A percentile compares a stretch with the other conserved stretches of the same genome.
phyloP scores from a whole-genome alignment of 1,140 invertebrate genomes.

The Macrosteles quadrilineatus region DNA sequence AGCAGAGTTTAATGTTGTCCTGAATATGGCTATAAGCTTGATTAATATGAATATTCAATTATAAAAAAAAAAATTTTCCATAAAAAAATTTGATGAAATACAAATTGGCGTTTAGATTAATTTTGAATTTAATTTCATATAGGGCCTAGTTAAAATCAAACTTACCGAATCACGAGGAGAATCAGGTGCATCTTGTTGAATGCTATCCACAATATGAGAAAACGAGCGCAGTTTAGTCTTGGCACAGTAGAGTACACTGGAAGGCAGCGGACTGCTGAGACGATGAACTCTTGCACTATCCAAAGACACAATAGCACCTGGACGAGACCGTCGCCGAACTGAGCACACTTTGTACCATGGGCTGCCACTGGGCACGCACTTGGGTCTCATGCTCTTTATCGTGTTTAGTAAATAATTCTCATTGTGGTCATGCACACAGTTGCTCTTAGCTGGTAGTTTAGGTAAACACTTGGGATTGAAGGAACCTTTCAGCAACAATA shows the following conservation, averaged over 20 bases:
- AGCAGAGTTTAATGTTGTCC: too few species aligned
- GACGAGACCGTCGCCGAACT: background rate
- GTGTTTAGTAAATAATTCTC: background rate
- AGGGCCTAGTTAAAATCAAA: too few species aligned
- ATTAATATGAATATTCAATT: too few species aligned
- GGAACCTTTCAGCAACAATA: background rate
- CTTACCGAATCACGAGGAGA: constrained; percentile 8
- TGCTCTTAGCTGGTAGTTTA: background rate
- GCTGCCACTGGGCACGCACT: background rate
- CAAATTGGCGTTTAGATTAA: too few species aligned
- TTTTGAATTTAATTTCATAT: too few species aligned
- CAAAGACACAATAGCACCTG: background rate
- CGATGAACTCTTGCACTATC: background rate
- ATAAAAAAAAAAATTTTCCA: too few species aligned
- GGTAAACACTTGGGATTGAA: constrained; percentile 7
- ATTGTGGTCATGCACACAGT: too few species aligned
- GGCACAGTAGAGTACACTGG: constrained; percentile 35
- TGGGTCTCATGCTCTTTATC: background rate
- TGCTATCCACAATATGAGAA: constrained; percentile 35
- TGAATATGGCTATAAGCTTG: too few species aligned
- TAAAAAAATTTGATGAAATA: too few species aligned
- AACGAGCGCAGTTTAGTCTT: constrained; percentile 36
- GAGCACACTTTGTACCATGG: constrained; percentile 3
- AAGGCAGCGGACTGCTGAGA: constrained; percentile 8
- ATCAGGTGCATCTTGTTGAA: background rate